Percentiles rank a stretch among this genome's conserved stretches.
phyloP scores from a whole-genome alignment of 2,888 invertebrate species.

The Drosophila mettleri region DNA sequence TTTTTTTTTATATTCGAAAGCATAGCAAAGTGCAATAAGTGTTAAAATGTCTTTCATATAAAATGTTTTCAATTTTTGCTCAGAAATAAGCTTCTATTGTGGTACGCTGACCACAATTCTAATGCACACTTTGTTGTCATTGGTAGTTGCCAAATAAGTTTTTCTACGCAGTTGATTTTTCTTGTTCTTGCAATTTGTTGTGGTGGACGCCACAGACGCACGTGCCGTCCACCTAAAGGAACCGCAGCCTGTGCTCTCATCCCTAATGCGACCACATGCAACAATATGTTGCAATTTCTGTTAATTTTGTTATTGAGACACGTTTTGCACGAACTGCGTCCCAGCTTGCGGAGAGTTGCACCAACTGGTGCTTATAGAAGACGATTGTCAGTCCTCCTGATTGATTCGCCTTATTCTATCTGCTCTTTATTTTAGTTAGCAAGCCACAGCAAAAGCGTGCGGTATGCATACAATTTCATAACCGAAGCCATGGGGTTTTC shows the following conservation, averaged over 20 bases:
- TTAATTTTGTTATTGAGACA: conserved; percentile 80
- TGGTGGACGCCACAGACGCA: conserved; percentile 45
- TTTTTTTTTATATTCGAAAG: not conserved
- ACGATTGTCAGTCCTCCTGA: conserved; percentile 33
- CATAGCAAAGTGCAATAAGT: not conserved
- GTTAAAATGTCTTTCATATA: not conserved
- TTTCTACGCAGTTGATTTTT: conserved; percentile 53
- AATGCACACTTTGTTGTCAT: conserved; percentile 35
- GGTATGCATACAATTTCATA: conserved; percentile 66
- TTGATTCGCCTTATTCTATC: conserved; percentile 42
- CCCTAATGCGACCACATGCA: conserved; percentile 17
- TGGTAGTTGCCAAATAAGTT: conserved; percentile 35
- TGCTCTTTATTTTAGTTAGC: conserved; percentile 40
- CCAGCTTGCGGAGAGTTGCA: conserved; percentile 69
- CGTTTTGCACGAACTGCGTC: conserved; percentile 72
- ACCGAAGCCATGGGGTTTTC: conserved; percentile 32
- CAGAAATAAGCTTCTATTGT: conserved; percentile 7
- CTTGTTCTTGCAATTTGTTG: conserved; percentile 60
- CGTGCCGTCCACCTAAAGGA: conserved; percentile 26
- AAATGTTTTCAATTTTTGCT: not conserved
- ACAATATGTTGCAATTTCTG: conserved; percentile 81
- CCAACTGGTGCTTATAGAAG: conserved; percentile 13
- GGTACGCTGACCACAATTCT: conserved; percentile 7
- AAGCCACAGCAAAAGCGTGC: conserved; percentile 75
- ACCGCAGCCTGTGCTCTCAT: conserved; percentile 1